Evolutionary conservation across 2,113 vertebrate species (phyloP).

Genomic region (Tetrao urogallus): DNA sequence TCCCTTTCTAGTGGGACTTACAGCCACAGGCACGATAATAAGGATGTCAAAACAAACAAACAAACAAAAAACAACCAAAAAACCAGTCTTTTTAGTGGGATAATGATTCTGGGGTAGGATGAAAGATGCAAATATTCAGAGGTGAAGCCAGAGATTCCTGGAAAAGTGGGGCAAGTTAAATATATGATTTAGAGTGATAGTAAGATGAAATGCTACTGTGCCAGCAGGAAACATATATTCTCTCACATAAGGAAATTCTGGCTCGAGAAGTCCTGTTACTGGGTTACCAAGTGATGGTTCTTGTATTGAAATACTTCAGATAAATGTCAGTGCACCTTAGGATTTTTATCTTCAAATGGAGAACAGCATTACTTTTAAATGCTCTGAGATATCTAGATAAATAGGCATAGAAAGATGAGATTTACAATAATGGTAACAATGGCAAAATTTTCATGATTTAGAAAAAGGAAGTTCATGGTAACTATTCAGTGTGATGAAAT

Average conservation of each 20-base stretch:
- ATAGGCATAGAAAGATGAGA: neutral
- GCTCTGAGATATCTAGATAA: neutral
- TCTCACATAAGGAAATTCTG: neutral
- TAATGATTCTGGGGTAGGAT: neutral
- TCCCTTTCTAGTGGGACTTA: neutral
- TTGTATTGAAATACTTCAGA: neutral
- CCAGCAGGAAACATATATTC: neutral
- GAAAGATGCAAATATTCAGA: neutral
- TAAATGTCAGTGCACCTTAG: fast-evolving
- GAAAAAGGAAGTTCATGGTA: neutral
- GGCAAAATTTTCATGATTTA: neutral
- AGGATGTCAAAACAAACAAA: neutral
- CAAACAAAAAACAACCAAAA: too few species aligned
- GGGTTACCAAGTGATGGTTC: neutral
- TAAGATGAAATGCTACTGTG: neutral
- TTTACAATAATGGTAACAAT: neutral
- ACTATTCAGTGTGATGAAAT: neutral
- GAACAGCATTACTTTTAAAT: neutral
- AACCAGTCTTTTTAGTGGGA: neutral
- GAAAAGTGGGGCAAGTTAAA: neutral
- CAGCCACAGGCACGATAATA: neutral
- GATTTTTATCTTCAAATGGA: neutral
- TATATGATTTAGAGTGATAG: neutral
- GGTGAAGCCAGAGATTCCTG: neutral
- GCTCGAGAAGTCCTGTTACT: neutral